phyloP scores from a whole-genome alignment of 2,113 vertebrate genomes.

The Neolamprologus sp. region DNA sequence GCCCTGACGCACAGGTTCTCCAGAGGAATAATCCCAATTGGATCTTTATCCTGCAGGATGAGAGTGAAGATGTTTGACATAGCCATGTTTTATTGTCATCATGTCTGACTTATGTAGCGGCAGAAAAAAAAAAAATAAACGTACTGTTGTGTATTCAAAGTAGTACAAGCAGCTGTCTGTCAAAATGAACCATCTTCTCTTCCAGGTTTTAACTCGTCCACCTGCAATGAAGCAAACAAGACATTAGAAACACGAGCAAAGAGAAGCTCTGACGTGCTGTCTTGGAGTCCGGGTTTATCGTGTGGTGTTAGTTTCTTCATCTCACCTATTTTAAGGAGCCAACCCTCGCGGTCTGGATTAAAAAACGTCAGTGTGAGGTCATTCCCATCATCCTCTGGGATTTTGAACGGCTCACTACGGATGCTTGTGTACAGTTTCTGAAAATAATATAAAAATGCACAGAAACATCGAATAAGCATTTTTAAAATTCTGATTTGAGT shows the following conservation, averaged over 20 bases:
- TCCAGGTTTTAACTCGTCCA: conserved; percentile 74
- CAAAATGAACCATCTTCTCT: conserved; percentile 77
- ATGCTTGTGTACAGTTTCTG: conserved; percentile 89
- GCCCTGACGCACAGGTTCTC: conserved; percentile 83
- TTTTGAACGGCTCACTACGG: conserved; percentile 90
- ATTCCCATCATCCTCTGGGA: conserved; percentile 89
- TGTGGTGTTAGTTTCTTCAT: background rate
- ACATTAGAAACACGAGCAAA: rapidly evolving
- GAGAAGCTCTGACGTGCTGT: background rate
- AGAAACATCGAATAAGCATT: background rate
- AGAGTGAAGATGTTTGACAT: background rate
- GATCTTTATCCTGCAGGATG: conserved; percentile 84
- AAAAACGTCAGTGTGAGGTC: conserved; percentile 95
- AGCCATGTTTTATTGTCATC: background rate
- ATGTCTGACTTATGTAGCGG: background rate
- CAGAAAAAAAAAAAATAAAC: background rate
- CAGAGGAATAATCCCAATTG: conserved; percentile 89
- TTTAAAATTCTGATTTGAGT: background rate
- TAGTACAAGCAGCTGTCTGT: conserved; percentile 76
- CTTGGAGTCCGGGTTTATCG: background rate
- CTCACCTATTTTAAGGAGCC: conserved; percentile 93
- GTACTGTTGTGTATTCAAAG: conserved; percentile 70
- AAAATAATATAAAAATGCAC: background rate
- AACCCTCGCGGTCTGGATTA: conserved; percentile 90
- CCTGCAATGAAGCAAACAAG: conserved; percentile 34